These are phyloP conservation scores for Chrysomela aeneicollis DNA, from an alignment of 2,888 invertebrate genomes.

Conservation along the genomic window DNA sequence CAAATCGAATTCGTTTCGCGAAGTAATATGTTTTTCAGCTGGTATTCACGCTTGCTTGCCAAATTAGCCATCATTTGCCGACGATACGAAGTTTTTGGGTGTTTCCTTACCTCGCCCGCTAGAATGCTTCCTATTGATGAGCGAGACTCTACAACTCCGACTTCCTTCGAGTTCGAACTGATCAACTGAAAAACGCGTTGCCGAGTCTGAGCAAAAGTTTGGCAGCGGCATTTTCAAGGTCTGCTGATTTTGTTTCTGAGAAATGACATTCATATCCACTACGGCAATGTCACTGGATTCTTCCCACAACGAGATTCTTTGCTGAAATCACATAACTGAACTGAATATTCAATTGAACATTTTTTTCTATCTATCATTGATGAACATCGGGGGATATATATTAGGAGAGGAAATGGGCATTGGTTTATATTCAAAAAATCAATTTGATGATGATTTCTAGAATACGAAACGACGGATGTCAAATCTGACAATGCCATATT, in stretches of 20 bases:
- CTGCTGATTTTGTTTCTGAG: not conserved
- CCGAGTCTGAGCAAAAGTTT: not conserved
- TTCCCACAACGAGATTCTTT: too few relatives aligned
- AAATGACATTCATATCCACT: too few relatives aligned
- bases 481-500: too few relatives aligned
- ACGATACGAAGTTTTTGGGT: slow-evolving; percentile 30
- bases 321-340: too few relatives aligned
- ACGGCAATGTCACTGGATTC: too few relatives aligned
- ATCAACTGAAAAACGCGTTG: slow-evolving; percentile 3
- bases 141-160: not conserved
- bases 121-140: slow-evolving; percentile 2
- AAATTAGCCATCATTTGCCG: slow-evolving; percentile 34
- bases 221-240: not conserved
- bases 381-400: too few relatives aligned
- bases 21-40: slow-evolving; percentile 20
- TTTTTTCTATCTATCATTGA: too few relatives aligned
- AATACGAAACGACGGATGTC: too few relatives aligned
- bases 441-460: too few relatives aligned
- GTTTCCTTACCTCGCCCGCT: slow-evolving; percentile 20
- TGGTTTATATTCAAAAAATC: too few relatives aligned
- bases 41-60: slow-evolving; percentile 22
- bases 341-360: too few relatives aligned
- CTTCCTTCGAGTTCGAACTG: not conserved
- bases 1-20: slow-evolving; percentile 7
- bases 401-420: too few relatives aligned